Percentiles rank a stretch among this genome's conserved stretches.
Conservation (phyloP, 2,797 vertebrate species). For the Scarus forsteni region DNA sequence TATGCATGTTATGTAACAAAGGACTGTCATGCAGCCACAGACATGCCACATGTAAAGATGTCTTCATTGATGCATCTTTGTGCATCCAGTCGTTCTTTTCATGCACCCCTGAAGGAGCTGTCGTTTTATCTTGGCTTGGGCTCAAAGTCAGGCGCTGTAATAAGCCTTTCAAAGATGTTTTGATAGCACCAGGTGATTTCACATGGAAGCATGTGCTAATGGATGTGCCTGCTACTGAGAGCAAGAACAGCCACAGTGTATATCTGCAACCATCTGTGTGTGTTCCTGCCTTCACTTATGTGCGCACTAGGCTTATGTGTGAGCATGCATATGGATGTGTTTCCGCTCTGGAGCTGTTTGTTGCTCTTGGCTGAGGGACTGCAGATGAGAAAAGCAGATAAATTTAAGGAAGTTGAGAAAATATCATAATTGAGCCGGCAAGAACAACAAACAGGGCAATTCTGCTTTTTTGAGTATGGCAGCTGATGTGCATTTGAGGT, state of each 20-base stretch:
- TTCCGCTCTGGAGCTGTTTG: slow-evolving; percentile 68
- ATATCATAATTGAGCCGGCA: slow-evolving; percentile 57
- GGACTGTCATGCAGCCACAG: slow-evolving; percentile 18
- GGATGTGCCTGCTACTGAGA: slow-evolving; percentile 50
- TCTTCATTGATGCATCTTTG: slow-evolving; percentile 35
- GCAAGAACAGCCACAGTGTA: slow-evolving; percentile 32
- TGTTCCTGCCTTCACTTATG: slow-evolving; percentile 40
- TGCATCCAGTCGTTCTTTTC: slow-evolving; percentile 46
- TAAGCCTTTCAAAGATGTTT: slow-evolving; percentile 61
- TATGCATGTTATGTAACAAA: slow-evolving; percentile 40
- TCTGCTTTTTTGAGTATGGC: slow-evolving; percentile 39
- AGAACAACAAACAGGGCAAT: slow-evolving; percentile 63
- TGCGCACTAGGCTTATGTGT: slow-evolving; percentile 51
- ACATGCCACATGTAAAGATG: slow-evolving; percentile 49
- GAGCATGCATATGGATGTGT: slow-evolving; percentile 71
- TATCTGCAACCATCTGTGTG: slow-evolving; percentile 40
- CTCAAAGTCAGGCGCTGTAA: slow-evolving; percentile 42
- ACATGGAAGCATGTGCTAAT: slow-evolving; percentile 53
- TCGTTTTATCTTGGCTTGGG: slow-evolving; percentile 46
- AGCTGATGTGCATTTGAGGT: slow-evolving; percentile 57
- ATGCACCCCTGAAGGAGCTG: slow-evolving; percentile 25
- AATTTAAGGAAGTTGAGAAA: slow-evolving; percentile 54
- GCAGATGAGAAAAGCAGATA: slow-evolving; percentile 74
- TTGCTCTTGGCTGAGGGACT: slow-evolving; percentile 66
- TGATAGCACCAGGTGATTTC: slow-evolving; percentile 64